Conservation (phyloP, 2,113 vertebrate species). For the Crypturellus undulatus region DNA sequence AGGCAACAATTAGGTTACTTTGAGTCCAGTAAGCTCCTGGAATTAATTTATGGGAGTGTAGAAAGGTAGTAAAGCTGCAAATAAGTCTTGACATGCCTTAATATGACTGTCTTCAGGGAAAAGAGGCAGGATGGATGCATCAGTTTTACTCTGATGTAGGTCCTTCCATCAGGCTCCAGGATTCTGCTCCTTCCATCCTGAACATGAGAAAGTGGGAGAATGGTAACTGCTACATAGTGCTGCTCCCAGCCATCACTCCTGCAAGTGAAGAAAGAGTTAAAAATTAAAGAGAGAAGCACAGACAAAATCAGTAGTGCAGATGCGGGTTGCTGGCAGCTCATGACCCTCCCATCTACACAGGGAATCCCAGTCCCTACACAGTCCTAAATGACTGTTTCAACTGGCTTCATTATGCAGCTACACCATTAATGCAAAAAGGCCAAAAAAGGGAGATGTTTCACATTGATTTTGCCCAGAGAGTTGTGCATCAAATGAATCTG, state of each 20-base stretch:
- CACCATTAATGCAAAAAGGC: not conserved
- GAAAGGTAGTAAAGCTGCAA: not conserved
- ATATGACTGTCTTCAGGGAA: not conserved
- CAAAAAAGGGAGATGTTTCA: not conserved
- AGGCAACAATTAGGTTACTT: not conserved
- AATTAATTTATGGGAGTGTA: not conserved
- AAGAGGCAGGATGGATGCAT: not conserved
- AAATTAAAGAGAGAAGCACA: not conserved
- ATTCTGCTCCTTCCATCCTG: not conserved
- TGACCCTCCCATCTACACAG: not conserved
- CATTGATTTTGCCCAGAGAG: not conserved
- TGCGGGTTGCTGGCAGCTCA: not conserved
- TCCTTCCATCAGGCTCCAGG: not conserved
- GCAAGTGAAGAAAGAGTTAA: not conserved
- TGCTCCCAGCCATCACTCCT: not conserved
- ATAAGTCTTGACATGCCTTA: not conserved
- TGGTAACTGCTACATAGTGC: not conserved
- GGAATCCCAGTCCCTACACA: not conserved
- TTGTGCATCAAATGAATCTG: not conserved
- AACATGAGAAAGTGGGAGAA: rapidly evolving
- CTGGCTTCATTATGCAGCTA: not conserved
- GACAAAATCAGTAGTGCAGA: not conserved
- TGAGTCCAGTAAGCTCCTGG: not conserved
- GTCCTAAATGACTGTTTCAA: not conserved
- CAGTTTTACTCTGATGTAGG: not conserved